These are phyloP conservation scores for Platycnemis pennipes DNA, from an alignment of 2,888 invertebrate genomes.

Conservation along the genomic window DNA sequence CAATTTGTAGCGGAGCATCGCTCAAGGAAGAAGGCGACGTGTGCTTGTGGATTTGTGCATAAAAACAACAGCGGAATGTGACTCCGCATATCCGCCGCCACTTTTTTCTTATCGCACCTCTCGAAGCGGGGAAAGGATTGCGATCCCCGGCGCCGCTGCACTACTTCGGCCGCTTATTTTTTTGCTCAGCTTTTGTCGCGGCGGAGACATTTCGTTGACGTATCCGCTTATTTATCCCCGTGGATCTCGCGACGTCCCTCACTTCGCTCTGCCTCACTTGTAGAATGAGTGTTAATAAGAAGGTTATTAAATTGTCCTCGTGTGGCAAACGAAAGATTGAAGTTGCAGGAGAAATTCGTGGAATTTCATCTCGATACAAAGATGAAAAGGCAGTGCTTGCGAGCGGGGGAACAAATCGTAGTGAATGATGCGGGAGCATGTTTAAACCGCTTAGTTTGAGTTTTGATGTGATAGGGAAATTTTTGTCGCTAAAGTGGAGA, in stretches of 20 bases:
- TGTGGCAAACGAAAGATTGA: too few relatives aligned
- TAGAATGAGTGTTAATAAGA: neutral
- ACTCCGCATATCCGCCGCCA: neutral
- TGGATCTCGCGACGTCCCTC: neutral
- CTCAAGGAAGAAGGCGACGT: neutral
- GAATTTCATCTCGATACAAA: too few relatives aligned
- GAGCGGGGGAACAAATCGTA: too few relatives aligned
- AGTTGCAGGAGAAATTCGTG: too few relatives aligned
- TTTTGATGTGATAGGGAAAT: too few relatives aligned
- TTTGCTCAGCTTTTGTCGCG: neutral
- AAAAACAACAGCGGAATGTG: conserved; percentile 15
- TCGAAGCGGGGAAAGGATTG: neutral
- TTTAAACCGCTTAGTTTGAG: too few relatives aligned
- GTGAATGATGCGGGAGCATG: too few relatives aligned
- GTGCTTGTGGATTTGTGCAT: neutral
- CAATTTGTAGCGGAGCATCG: neutral
- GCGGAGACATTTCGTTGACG: neutral
- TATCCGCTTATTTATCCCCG: neutral
- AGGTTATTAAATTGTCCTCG: too few relatives aligned
- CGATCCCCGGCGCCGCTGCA: neutral
- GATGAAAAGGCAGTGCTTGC: too few relatives aligned
- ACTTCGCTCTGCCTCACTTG: too few relatives aligned
- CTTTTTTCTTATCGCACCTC: neutral
- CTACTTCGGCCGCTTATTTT: neutral
- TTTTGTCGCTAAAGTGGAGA: too few relatives aligned